Conservation (phyloP, 1,140 invertebrate species). For the Daktulosphaira vitifoliae region DNA sequence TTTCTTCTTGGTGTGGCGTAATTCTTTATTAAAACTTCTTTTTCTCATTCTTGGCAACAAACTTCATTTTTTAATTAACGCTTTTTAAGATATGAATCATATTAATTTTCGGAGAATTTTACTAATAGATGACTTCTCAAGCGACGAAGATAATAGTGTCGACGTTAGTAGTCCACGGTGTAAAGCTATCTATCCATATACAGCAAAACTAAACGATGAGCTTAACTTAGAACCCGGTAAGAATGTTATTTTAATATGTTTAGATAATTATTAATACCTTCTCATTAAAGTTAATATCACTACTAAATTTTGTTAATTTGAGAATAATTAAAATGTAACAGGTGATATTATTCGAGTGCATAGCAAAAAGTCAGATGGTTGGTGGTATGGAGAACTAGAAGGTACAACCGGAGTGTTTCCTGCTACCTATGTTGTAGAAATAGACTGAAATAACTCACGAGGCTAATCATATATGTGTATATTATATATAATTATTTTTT, state of each 20-base stretch:
- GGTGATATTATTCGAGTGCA: constrained; percentile 81
- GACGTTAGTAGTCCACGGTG: constrained; percentile 48
- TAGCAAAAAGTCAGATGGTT: constrained; percentile 85
- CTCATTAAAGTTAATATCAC: too few species aligned
- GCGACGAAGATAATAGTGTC: constrained; percentile 38
- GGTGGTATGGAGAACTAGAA: constrained; percentile 85
- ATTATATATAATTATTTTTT: not conserved
- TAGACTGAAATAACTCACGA: constrained; percentile 39
- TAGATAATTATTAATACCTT: not conserved
- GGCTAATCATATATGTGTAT: not conserved
- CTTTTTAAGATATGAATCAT: too few species aligned
- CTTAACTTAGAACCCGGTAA: constrained; percentile 67
- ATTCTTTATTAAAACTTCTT: constrained; percentile 21
- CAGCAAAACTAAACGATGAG: constrained; percentile 80
- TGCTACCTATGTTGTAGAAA: constrained; percentile 79
- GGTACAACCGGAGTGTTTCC: constrained; percentile 84
- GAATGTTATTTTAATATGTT: constrained; percentile 9
- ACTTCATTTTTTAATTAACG: too few species aligned
- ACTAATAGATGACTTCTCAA: constrained; percentile 62
- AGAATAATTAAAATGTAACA: constrained; percentile 44
- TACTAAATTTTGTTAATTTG: not conserved
- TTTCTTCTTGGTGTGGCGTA: constrained; percentile 3
- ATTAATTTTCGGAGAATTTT: not conserved
- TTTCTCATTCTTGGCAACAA: not conserved
- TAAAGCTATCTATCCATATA: constrained; percentile 77